These are phyloP conservation scores for Malurus elegans DNA, from an alignment of 2,113 vertebrate species.

Conservation along the genomic window DNA sequence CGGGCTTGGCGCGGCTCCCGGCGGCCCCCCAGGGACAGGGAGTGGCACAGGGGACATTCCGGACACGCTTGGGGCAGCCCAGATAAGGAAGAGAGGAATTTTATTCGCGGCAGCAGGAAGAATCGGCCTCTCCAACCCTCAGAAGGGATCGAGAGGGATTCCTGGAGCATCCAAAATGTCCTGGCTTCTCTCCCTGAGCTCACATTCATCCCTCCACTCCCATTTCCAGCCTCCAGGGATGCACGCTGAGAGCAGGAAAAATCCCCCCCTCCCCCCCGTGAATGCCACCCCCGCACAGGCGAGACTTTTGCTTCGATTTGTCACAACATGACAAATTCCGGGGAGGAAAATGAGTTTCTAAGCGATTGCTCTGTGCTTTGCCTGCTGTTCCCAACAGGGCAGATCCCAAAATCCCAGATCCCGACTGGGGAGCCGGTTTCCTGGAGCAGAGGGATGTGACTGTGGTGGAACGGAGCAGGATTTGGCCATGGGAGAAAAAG, in stretches of 20 bases:
- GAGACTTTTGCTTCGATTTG: neutral
- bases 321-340: neutral
- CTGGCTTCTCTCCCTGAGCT: neutral
- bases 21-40: neutral
- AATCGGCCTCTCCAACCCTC: neutral
- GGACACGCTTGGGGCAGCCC: accelerated
- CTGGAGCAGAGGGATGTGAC: neutral
- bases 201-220: neutral
- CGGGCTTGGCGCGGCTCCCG: neutral
- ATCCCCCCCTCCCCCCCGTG: neutral
- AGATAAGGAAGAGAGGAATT: neutral
- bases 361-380: neutral
- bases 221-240: neutral
- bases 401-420: neutral
- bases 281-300: accelerated
- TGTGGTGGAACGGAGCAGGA: accelerated
- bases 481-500: neutral
- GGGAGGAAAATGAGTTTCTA: neutral
- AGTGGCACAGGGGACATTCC: neutral
- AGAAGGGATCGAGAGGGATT: neutral
- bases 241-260: neutral
- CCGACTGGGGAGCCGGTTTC: neutral
- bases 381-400: neutral
- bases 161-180: neutral
- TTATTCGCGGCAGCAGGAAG: neutral